phyloP scores from a whole-genome alignment of 2,797 vertebrate species.

The Poecilia gillii region DNA sequence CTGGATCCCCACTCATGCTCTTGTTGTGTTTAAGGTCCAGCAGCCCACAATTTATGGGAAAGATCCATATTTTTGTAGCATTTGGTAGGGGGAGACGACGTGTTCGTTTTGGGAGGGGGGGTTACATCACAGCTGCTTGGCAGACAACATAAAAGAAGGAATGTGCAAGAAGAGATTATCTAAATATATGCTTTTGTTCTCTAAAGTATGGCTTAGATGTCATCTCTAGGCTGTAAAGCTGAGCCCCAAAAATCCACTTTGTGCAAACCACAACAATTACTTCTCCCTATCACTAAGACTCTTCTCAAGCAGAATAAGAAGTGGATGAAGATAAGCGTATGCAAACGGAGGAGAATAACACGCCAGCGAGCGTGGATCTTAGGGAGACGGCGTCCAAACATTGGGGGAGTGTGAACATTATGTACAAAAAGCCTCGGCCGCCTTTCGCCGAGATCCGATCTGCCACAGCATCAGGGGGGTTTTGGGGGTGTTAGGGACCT shows the following conservation, averaged over 20 bases:
- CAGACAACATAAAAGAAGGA: conserved; percentile 50
- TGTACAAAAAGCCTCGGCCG: conserved; percentile 49
- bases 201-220: conserved; percentile 78
- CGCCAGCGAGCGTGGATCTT: conserved; percentile 47
- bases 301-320: conserved; percentile 58
- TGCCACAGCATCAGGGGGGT: conserved; percentile 37
- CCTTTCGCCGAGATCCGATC: conserved; percentile 40
- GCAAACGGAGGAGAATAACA: conserved; percentile 48
- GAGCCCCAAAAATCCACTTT: conserved; percentile 45
- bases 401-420: conserved; percentile 35
- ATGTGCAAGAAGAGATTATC: conserved; percentile 54
- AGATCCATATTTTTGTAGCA: conserved; percentile 3
- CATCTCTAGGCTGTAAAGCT: conserved; percentile 62
- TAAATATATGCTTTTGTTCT: conserved; percentile 61
- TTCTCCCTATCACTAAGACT: conserved; percentile 50
- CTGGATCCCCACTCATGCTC: conserved; percentile 25
- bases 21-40: conserved; percentile 10
- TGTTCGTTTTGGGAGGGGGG: conserved; percentile 6
- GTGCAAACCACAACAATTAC: conserved; percentile 45
- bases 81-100: conserved; percentile 5
- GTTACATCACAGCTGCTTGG: conserved; percentile 29
- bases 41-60: conserved; percentile 9
- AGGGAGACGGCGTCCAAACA: conserved; percentile 51
- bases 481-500: conserved; percentile 28
- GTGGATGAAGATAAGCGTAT: conserved; percentile 52